Conservation (phyloP, 2,113 vertebrate genomes). For the Vombatus ursinus region DNA sequence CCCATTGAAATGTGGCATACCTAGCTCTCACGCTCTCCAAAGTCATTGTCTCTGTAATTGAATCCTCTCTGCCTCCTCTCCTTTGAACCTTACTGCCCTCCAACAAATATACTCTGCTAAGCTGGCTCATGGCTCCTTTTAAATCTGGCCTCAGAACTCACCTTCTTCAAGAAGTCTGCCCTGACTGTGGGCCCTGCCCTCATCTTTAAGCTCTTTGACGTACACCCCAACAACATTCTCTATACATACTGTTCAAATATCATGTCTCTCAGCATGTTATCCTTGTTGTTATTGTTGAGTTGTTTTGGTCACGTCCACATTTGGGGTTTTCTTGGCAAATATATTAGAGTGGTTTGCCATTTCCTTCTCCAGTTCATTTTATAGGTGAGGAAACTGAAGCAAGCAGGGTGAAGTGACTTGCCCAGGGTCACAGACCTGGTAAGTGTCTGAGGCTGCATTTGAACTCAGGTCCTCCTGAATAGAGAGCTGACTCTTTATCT, state of each 20-base stretch:
- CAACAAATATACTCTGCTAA: not conserved
- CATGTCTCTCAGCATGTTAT: not conserved
- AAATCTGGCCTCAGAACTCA: not conserved
- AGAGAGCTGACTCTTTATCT: too few species aligned
- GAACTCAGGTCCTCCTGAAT: not conserved
- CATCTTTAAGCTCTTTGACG: not conserved
- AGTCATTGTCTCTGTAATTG: not conserved
- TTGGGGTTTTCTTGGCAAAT: not conserved
- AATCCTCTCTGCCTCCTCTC: not conserved
- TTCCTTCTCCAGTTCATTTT: not conserved
- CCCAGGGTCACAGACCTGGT: not conserved
- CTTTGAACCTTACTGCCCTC: not conserved
- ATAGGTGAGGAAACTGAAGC: not conserved
- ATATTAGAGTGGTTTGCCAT: not conserved
- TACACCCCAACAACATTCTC: not conserved
- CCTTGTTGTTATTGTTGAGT: not conserved
- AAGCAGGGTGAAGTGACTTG: not conserved
- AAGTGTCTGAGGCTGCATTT: not conserved
- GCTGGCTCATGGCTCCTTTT: not conserved
- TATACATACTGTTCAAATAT: not conserved
- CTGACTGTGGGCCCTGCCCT: not conserved
- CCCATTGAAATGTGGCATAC: not conserved
- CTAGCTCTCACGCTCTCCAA: conserved; percentile 46
- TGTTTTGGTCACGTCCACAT: too few species aligned
- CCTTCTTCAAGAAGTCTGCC: conserved; percentile 43